Conservation (phyloP, 1,140 invertebrate species). For the Spodoptera litura region DNA sequence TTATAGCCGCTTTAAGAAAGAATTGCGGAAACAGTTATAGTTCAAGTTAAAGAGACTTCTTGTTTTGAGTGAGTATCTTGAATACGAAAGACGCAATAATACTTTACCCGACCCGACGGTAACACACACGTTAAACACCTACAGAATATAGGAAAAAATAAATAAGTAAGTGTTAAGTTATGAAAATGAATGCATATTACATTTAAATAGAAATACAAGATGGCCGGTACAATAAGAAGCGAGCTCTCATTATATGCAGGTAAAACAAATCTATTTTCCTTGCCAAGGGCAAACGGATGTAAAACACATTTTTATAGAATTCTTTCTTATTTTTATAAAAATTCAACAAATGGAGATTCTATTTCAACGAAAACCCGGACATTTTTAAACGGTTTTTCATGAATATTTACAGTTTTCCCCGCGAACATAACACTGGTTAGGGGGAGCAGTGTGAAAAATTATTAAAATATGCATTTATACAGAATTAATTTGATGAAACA, state of each 20-base stretch:
- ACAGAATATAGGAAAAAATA: no score
- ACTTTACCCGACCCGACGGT: no score
- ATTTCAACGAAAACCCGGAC: background rate
- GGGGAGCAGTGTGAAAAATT: conserved; percentile 15
- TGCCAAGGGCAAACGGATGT: background rate
- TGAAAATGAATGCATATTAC: no score
- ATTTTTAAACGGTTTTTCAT: conserved; percentile 24
- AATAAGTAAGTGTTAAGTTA: no score
- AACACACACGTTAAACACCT: no score
- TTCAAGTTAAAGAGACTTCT: no score
- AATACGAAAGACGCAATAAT: no score
- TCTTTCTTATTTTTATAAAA: background rate
- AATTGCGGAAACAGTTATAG: no score
- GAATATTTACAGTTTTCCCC: conserved; percentile 29
- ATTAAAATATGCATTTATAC: conserved; percentile 37
- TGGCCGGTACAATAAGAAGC: background rate
- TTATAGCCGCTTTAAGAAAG: no score
- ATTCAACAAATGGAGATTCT: conserved; percentile 8
- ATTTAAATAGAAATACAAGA: no score
- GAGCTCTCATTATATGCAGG: background rate
- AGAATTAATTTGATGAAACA: conserved; percentile 24
- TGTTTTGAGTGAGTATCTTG: no score
- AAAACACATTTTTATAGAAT: conserved; percentile 8
- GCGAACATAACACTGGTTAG: background rate
- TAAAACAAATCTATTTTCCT: background rate